Base-by-base conservation (phyloP, 2,888 invertebrate species). In the Deilephila porcellus region DNA sequence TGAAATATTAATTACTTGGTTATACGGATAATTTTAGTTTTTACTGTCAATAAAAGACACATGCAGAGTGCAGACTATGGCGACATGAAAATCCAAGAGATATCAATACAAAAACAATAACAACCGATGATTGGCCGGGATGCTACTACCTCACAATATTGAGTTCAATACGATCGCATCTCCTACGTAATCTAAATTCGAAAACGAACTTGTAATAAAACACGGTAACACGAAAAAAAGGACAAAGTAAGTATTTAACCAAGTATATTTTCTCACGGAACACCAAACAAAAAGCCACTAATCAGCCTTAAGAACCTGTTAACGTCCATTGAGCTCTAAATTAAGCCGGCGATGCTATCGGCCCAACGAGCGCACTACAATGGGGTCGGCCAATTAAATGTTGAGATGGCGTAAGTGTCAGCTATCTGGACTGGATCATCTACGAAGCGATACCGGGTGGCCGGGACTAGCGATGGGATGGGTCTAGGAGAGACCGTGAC, bases 381-480 rank as follows among this genome's bases (percentile, higher is more conserved):
- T 72, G 73, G 67, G 74, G 72, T 37, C 74, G 76, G 73, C 80
- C 81, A 81, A 81, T 81, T 81, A 81, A 75, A 64, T 25, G 76
- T 76, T 60, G 71, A 74, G 76, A 77, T 76, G 76, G 60, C 71
- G 71, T 64, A 37, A 64, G 73, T 53, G 76, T 75, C 74, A 73
- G 71, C 75, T 76, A 78, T 80, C 78, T 29, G n/a, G 29, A 60
- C 37, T 59, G 64, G 64, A 71, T 71, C 70, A 71, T 62, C 53
- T 64, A n/a, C 4, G 29, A 60, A 17, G 25, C 25, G 67, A 67
- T 67, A 67, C 67, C 37, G 67, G 67, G 67, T 67, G 67, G 67
- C 45, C 67, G 6, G 37, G 67, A 52, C 52, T 67, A 52, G 67
- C 67, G 64, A 67, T 64, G 64, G 45, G 64, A 64, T 37, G 64